A percentile compares a stretch with the other conserved stretches of the same genome.
Conservation (phyloP, 1,140 invertebrate species). For the Lepidostoma basale region DNA sequence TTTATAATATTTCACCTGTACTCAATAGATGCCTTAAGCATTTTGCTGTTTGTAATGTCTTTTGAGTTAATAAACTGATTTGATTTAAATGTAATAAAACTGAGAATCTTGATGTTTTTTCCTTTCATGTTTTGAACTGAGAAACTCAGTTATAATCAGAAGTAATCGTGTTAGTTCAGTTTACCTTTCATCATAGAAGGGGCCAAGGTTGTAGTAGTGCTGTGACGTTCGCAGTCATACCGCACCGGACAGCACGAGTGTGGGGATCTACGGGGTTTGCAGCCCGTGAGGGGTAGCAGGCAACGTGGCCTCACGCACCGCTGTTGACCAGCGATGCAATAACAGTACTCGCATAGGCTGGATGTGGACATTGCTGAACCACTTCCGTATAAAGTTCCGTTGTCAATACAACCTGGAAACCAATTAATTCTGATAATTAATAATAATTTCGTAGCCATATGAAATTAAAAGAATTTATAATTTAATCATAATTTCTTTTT, state of each 20-base stretch:
- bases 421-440: slow-evolving; percentile 12
- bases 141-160: neutral
- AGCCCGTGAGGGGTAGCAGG: slow-evolving; percentile 77
- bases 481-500: neutral
- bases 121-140: neutral
- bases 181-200: slow-evolving; percentile 41
- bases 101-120: neutral
- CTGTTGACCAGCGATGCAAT: slow-evolving; percentile 78
- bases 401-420: slow-evolving; percentile 70
- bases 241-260: slow-evolving; percentile 83
- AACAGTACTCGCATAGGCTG: slow-evolving; percentile 84
- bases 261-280: slow-evolving; percentile 68
- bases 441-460: neutral
- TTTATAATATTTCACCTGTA: no score
- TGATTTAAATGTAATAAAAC: neutral
- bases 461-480: neutral
- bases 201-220: slow-evolving; percentile 40
- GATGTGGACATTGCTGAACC: slow-evolving; percentile 84
- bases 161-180: neutral
- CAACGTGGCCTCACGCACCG: slow-evolving; percentile 83
- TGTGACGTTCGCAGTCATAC: slow-evolving; percentile 72
- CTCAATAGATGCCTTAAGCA: no score
- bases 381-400: slow-evolving; percentile 77
- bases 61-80: no score
- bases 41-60: no score